Percentiles rank a stretch among this genome's conserved stretches.
These are phyloP conservation scores for Pangasius krempfi DNA, from an alignment of 2,797 vertebrate species.

Conservation along the genomic window DNA sequence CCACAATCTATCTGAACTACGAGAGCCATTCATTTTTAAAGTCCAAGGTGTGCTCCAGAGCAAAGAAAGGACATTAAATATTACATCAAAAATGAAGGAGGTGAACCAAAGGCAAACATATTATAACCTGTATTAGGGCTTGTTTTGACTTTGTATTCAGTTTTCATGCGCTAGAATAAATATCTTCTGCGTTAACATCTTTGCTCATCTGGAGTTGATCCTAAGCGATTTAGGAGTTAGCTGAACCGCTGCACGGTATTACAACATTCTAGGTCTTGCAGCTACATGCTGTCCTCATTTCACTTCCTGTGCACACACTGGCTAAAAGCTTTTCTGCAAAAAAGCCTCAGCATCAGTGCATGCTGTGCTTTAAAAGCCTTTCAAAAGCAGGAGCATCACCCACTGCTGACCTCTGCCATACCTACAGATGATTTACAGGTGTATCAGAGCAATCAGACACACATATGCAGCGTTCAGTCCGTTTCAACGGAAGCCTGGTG, in stretches of 20 bases:
- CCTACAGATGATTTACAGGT: too few relatives aligned
- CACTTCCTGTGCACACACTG: background rate
- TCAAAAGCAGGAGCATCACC: background rate
- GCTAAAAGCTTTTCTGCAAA: slow-evolving; percentile 20
- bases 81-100: slow-evolving; percentile 55
- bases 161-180: background rate
- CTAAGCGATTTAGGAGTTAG: background rate
- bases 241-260: background rate
- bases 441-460: too few relatives aligned
- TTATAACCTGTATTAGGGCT: background rate
- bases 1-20: slow-evolving; percentile 59
- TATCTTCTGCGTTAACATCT: background rate
- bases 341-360: background rate
- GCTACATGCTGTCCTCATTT: background rate
- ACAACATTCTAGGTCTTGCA: background rate
- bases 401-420: background rate
- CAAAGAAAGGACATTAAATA: slow-evolving; percentile 68
- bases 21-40: slow-evolving; percentile 71
- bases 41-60: slow-evolving; percentile 57
- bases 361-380: too few relatives aligned
- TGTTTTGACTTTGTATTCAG: background rate
- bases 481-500: background rate
- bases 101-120: background rate
- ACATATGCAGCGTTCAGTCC: too few relatives aligned
- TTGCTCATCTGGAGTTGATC: background rate